Base-by-base conservation (phyloP, 2,888 invertebrate genomes). In the Ichneumoninae sp. region DNA sequence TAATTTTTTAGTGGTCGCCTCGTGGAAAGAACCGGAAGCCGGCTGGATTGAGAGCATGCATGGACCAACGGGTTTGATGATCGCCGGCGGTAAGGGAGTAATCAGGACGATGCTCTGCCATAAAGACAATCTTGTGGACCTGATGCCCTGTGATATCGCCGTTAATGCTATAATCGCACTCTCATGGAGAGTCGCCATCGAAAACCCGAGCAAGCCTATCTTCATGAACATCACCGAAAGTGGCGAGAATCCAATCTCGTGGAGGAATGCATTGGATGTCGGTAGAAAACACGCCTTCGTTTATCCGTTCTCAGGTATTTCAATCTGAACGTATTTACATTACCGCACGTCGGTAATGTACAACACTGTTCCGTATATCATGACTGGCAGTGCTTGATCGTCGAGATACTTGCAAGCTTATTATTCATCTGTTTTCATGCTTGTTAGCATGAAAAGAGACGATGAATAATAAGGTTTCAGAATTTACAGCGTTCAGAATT, bases 41-140 rank as follows among this genome's bases (percentile, higher is more conserved):
- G 98, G 98, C 10, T 98, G 98, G 98, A 96, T 98, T 75, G 98
- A 98, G 93, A 98, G 97, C 89, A 94, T 97, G 71, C 98, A 98
- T 91, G 98, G 98, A 0, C 97, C 98, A 0, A 97, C 98, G 1
- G 98, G 98, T 19, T 93, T 97, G 0, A 93, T 98, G 89, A 95
- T 97, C 2, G 97, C 96, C 0, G 97, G 96, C 16, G 97, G 97
- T 0, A 97, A 97, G 94, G 98, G 97, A 88, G 96, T 98, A 0
- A 96, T 98, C 44, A 95, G 98, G 1, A 96, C 97, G 0, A 97
- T 98, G 97, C 96, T 97, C 86, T 97, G 97, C 90, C 94, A 96
- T 62, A 94, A 94, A 0, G 91, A 94, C 1, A 95, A 95, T 85
- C 89, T 94, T 0, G 96, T 96, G 0, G 97, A 97, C 88, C 93